A percentile compares a stretch with the other conserved stretches of the same genome.
These are phyloP conservation scores for Cottus gobio DNA, from an alignment of 2,113 vertebrate species.

Conservation along the genomic window DNA sequence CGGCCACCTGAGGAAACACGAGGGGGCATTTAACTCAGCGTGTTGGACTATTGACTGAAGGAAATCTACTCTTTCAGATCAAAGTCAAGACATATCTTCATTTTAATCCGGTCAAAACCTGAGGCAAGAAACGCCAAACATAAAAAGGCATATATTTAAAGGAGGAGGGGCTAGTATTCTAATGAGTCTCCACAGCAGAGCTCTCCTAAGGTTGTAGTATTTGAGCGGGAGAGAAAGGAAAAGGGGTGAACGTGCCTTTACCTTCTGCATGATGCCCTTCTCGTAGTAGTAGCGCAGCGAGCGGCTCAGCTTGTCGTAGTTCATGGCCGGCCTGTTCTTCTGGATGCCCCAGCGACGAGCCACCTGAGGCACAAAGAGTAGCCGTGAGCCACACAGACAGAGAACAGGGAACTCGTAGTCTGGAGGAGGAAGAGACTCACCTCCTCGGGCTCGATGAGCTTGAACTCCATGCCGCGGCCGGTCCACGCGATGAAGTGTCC, in stretches of 20 bases:
- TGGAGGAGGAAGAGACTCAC: constrained; percentile 68
- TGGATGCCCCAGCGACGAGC: constrained; percentile 98
- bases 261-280: constrained; percentile 99
- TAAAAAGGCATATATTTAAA: too few species aligned
- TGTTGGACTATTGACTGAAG: too few species aligned
- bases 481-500: constrained; percentile 98
- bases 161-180: too few species aligned
- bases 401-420: too few species aligned
- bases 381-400: too few species aligned
- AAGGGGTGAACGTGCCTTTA: constrained; percentile 73
- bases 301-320: constrained; percentile 98
- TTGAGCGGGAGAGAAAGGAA: constrained; percentile 1
- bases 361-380: constrained; percentile 80
- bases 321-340: constrained; percentile 98
- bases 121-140: not conserved
- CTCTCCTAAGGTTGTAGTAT: too few species aligned
- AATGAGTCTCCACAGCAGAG: too few species aligned
- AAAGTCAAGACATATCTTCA: too few species aligned
- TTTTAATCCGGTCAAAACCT: not conserved
- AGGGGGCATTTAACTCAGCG: too few species aligned
- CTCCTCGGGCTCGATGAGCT: constrained; percentile 97
- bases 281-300: constrained; percentile 98
- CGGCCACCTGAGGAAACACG: constrained; percentile 86
- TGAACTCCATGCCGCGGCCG: constrained; percentile 98
- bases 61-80: too few species aligned